Conservation (phyloP, 2,113 vertebrate species). For the Morphnarchus princeps region DNA sequence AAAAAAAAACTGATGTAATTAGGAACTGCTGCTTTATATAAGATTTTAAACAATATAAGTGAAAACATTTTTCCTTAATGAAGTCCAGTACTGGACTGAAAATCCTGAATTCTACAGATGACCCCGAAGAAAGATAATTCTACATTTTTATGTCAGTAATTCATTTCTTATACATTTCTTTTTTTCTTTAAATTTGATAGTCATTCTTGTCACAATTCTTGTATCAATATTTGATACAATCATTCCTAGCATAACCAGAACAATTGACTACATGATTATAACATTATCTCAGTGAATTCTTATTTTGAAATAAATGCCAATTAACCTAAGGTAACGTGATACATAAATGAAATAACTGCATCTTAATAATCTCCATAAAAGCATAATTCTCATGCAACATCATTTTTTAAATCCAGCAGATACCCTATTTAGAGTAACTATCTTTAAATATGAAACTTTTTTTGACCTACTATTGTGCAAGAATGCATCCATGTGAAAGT, state of each 20-base stretch:
- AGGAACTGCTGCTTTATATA: background rate
- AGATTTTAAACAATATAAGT: background rate
- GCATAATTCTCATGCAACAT: background rate
- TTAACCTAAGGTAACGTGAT: background rate
- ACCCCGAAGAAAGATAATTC: background rate
- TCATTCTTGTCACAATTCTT: background rate
- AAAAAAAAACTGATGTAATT: background rate
- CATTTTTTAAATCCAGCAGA: background rate
- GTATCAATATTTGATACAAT: background rate
- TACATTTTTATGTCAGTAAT: background rate
- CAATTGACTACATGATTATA: background rate
- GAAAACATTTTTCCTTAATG: background rate
- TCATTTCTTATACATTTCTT: background rate
- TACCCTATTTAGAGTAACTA: background rate
- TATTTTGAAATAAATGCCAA: constrained; percentile 8
- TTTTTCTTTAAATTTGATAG: background rate
- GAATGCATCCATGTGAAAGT: background rate
- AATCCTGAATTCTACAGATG: background rate
- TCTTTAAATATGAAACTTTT: background rate
- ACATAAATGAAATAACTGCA: background rate
- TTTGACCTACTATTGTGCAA: background rate
- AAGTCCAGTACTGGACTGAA: background rate
- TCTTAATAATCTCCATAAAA: background rate
- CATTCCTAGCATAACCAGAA: background rate
- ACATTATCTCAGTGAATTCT: background rate